Evolutionary conservation across 2,888 invertebrate species (phyloP).

Genomic region (Acanthosoma haemorrhoidale): DNA sequence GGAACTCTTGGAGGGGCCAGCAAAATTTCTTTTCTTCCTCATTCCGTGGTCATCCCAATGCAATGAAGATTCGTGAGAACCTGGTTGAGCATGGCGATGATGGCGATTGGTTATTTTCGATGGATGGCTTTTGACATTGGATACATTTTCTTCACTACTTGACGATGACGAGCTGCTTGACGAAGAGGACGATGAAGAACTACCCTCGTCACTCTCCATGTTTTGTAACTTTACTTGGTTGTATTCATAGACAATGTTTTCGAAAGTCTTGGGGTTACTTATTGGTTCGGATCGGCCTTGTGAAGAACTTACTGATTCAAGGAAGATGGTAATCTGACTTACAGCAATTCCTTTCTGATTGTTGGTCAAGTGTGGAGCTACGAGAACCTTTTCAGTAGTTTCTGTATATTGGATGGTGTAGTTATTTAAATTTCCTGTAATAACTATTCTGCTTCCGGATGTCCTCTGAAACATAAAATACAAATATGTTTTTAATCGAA

Average conservation of each 20-base stretch:
- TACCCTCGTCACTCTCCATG: constrained; percentile 36
- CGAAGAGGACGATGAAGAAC: constrained; percentile 31
- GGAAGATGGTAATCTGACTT: constrained; percentile 55
- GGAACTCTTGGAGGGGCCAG: background rate
- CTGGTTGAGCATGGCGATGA: too few relatives aligned
- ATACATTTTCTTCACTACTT: background rate
- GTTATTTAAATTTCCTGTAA: constrained; percentile 53
- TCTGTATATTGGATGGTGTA: constrained; percentile 62
- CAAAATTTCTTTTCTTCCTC: too few relatives aligned
- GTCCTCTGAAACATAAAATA: constrained; percentile 49
- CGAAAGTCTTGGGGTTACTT: constrained; percentile 49
- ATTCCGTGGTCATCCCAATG: too few relatives aligned
- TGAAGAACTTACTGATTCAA: constrained; percentile 44
- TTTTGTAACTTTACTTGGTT: constrained; percentile 39
- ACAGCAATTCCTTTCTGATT: constrained; percentile 58
- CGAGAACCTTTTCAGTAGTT: constrained; percentile 50
- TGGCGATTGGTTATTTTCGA: too few relatives aligned
- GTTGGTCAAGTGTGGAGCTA: constrained; percentile 50
- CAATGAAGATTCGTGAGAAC: too few relatives aligned
- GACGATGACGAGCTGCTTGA: constrained; percentile 25
- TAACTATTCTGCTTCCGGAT: constrained; percentile 54
- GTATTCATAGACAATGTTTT: constrained; percentile 54
- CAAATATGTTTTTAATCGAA: background rate
- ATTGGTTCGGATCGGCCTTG: constrained; percentile 49
- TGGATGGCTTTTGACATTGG: too few relatives aligned